Percentiles rank a stretch among this genome's conserved stretches.
Evolutionary conservation across 1,140 invertebrate genomes (phyloP).

Genomic region (Tetramorium parvispinum): DNA sequence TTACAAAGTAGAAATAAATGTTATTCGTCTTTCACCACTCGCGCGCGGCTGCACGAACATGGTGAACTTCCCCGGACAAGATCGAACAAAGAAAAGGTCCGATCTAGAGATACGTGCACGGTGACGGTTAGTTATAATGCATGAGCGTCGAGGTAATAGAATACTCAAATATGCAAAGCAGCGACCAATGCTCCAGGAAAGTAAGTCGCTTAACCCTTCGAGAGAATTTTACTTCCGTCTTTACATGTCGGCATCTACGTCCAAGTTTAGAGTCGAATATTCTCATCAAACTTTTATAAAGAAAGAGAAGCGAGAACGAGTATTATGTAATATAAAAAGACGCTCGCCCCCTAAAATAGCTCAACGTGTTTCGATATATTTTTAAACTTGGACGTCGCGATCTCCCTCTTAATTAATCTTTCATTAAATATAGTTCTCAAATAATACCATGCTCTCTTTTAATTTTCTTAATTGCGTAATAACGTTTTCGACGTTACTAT

Average conservation of each 20-base stretch:
- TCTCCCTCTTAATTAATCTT: neutral
- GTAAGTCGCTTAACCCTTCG: conserved; percentile 43
- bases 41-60: neutral
- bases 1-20: neutral
- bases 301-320: neutral
- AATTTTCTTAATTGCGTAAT: conserved; percentile 56
- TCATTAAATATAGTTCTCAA: neutral
- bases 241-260: conserved; percentile 35
- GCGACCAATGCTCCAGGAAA: conserved; percentile 37
- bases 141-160: conserved; percentile 57
- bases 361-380: neutral
- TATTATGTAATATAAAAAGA: neutral
- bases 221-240: conserved; percentile 51
- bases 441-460: neutral
- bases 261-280: conserved; percentile 40
- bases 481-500: conserved; percentile 19
- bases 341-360: neutral
- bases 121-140: conserved; percentile 45
- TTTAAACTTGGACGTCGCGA: neutral
- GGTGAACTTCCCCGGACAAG: conserved; percentile 30
- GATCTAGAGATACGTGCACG: conserved; percentile 24
- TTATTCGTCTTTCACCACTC: conserved; percentile 9
- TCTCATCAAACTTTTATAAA: conserved; percentile 35
- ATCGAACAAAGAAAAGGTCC: conserved; percentile 39
- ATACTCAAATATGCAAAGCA: conserved; percentile 51